phyloP scores from a whole-genome alignment of 2,113 vertebrate genomes.

The Eulemur macaco region DNA sequence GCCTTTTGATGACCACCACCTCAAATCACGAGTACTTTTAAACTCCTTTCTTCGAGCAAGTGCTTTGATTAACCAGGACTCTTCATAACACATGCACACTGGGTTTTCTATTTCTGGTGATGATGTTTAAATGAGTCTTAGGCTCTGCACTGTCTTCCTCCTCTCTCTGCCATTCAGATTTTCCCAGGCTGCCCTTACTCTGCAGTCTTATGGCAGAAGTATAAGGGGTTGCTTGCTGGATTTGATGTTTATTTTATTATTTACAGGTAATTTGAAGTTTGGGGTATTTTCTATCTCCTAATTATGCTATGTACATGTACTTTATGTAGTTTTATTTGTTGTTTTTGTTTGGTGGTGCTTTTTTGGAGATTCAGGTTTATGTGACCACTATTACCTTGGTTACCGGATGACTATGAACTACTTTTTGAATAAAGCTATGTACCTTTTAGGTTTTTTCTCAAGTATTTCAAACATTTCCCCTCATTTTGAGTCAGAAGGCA shows the following conservation, averaged over 20 bases:
- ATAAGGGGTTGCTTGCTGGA: neutral
- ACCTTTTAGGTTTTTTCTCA: neutral
- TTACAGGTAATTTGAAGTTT: neutral
- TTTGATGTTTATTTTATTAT: neutral
- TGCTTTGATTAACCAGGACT: neutral
- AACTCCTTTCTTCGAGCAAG: neutral
- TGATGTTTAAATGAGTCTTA: neutral
- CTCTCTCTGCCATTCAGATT: neutral
- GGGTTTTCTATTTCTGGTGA: neutral
- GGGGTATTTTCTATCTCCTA: neutral
- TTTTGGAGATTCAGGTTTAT: neutral
- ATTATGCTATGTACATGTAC: neutral
- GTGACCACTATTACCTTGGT: neutral
- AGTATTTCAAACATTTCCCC: neutral
- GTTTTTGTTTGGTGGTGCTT: neutral
- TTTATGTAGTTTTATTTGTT: neutral
- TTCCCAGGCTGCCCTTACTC: neutral
- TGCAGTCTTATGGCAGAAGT: neutral
- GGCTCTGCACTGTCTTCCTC: neutral
- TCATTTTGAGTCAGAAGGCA: neutral
- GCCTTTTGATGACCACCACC: neutral
- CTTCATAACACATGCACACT: neutral
- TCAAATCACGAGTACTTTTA: neutral
- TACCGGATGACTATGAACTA: neutral
- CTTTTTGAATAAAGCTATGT: neutral